Conservation (phyloP, 2,113 vertebrate species). For the Hippocampus guttulatus region DNA sequence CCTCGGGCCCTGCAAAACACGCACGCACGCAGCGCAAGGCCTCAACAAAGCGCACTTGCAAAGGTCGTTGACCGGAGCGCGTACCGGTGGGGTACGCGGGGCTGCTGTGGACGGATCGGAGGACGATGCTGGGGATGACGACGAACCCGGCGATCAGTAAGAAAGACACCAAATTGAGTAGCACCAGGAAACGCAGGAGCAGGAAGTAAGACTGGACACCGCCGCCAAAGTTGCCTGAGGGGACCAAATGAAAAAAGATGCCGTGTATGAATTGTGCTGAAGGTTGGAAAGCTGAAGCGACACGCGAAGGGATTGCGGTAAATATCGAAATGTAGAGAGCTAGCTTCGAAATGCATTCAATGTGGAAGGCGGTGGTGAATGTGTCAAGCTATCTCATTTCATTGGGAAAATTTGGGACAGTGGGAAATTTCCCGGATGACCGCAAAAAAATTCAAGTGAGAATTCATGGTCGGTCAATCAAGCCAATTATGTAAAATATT, state of each 20-base stretch:
- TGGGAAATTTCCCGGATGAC: too few species aligned
- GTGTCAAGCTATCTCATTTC: too few species aligned
- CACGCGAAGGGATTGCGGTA: too few species aligned
- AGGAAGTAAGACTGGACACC: slow-evolving; percentile 83
- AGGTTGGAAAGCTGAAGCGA: background rate
- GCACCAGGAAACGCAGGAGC: slow-evolving; percentile 81
- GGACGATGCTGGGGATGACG: slow-evolving; percentile 71
- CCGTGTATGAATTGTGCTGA: background rate
- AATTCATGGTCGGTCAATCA: too few species aligned
- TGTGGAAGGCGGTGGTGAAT: too few species aligned
- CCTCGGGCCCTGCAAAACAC: slow-evolving; percentile 23
- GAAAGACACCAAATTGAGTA: slow-evolving; percentile 79
- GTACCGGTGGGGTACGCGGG: slow-evolving; percentile 48
- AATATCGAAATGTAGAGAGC: too few species aligned
- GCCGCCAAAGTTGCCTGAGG: slow-evolving; percentile 82
- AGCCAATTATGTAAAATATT: too few species aligned
- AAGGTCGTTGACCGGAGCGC: background rate
- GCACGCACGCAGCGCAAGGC: background rate
- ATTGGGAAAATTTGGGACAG: too few species aligned
- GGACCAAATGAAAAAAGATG: background rate
- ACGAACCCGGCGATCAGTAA: slow-evolving; percentile 73
- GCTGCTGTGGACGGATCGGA: slow-evolving; percentile 34
- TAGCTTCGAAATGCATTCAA: too few species aligned
- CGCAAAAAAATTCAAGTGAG: too few species aligned
- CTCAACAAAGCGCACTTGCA: background rate